These are phyloP conservation scores for Dilophus febrilis DNA, from an alignment of 2,888 invertebrate species.

Conservation along the genomic window DNA sequence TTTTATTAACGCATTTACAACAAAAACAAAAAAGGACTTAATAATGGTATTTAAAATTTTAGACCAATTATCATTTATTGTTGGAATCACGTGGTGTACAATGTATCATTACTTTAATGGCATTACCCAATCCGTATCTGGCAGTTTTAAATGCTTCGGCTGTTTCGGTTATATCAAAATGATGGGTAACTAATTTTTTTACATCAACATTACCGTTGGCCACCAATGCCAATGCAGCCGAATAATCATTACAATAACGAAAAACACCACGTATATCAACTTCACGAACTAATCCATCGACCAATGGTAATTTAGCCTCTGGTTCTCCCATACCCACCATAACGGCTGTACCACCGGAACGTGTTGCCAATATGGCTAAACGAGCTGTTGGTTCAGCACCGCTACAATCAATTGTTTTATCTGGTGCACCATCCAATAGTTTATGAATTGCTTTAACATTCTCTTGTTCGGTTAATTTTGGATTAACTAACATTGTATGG, in stretches of 20 bases:
- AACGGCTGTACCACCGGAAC: constrained; percentile 69
- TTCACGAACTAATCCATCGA: constrained; percentile 64
- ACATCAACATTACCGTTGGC: constrained; percentile 60
- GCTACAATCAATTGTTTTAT: constrained; percentile 73
- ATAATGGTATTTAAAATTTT: too few species aligned
- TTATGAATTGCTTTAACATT: constrained; percentile 40
- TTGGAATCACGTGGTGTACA: constrained; percentile 37
- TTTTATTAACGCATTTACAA: too few species aligned
- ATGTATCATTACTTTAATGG: constrained; percentile 83
- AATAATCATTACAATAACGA: constrained; percentile 80
- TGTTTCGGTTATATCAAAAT: constrained; percentile 62
- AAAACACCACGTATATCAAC: constrained; percentile 88
- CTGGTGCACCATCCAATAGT: constrained; percentile 44
- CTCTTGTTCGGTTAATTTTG: constrained; percentile 38
- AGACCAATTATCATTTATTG: too few species aligned
- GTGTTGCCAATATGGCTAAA: constrained; percentile 61
- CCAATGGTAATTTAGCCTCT: constrained; percentile 65
- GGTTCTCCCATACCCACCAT: constrained; percentile 75
- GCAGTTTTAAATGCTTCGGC: constrained; percentile 70
- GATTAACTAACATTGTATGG: constrained; percentile 40
- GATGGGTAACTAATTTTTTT: constrained; percentile 69
- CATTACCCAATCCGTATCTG: constrained; percentile 48
- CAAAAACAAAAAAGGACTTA: too few species aligned
- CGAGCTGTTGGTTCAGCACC: constrained; percentile 69
- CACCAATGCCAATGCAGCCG: constrained; percentile 59